phyloP scores from a whole-genome alignment of 2,113 vertebrate genomes.

The Morone chrysops region DNA sequence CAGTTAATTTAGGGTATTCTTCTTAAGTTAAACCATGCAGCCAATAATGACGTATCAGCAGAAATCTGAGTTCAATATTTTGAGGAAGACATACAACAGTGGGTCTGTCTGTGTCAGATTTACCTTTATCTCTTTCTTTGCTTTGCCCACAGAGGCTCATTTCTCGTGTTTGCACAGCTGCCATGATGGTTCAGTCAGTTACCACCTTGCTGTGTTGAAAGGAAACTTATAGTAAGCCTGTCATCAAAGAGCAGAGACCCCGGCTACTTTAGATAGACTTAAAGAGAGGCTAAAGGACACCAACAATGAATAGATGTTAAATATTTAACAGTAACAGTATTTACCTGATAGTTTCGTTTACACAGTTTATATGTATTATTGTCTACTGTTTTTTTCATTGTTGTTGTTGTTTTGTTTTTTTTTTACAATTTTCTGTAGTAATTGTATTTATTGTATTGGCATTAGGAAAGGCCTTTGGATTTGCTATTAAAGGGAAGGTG shows the following conservation, averaged over 20 bases:
- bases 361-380: not conserved
- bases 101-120: conserved; percentile 1
- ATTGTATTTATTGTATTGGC: not conserved
- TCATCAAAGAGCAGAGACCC: not conserved
- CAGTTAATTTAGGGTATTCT: rapidly evolving
- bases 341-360: not conserved
- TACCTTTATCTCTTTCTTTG: conserved; percentile 18
- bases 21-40: not conserved
- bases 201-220: conserved; percentile 34
- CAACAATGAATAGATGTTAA: not conserved
- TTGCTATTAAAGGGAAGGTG: too few species aligned
- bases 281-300: conserved; percentile 3
- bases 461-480: not conserved
- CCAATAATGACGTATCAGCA: not conserved
- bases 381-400: too few species aligned
- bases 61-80: not conserved
- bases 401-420: too few species aligned
- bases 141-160: conserved; percentile 35
- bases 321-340: not conserved
- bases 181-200: conserved; percentile 10
- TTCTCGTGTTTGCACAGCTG: conserved; percentile 64
- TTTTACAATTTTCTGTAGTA: not conserved
- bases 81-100: not conserved
- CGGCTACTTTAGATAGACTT: not conserved
- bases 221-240: not conserved